These are phyloP conservation scores for Micoletzkya japonica DNA, from an alignment of 2,888 invertebrate genomes.

Conservation along the genomic window DNA sequence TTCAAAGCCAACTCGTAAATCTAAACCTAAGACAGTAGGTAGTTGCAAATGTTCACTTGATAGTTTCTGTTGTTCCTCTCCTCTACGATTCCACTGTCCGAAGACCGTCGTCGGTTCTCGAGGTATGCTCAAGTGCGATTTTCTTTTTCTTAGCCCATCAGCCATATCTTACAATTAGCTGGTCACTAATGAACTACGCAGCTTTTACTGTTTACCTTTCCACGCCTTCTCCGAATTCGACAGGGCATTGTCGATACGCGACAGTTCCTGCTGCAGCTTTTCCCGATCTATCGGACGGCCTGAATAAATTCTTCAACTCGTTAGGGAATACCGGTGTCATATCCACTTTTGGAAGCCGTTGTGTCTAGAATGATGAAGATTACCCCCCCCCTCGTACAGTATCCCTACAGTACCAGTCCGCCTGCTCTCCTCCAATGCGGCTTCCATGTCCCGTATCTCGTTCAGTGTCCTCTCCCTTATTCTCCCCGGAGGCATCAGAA, in stretches of 20 bases:
- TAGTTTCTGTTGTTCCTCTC: conserved; percentile 8
- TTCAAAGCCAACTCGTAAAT: not conserved
- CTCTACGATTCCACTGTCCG: conserved; percentile 7
- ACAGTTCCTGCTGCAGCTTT: conserved; percentile 18
- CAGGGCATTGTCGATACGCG: conserved; percentile 19
- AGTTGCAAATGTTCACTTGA: conserved; percentile 12
- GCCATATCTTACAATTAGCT: not conserved
- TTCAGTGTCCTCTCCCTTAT: not conserved
- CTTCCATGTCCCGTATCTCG: conserved; percentile 5
- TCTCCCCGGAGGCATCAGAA: not conserved
- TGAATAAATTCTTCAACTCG: not conserved
- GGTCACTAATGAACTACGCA: not conserved
- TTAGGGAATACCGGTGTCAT: too few species aligned
- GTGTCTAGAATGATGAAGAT: too few species aligned
- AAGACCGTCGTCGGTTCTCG: conserved; percentile 12
- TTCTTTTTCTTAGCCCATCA: not conserved
- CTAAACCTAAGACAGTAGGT: not conserved
- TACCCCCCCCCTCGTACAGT: too few species aligned
- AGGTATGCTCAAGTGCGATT: conserved; percentile 9
- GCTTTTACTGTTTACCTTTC: conserved; percentile 8
- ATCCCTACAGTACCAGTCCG: conserved; percentile 16
- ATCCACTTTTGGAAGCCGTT: too few species aligned
- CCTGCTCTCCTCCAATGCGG: conserved; percentile 16
- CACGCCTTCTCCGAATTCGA: conserved; percentile 15
- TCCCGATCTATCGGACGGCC: conserved; percentile 23